Percentiles rank a stretch among this genome's conserved stretches.
Conservation (phyloP, 2,888 invertebrate species). For the Caenorhabditis parvicauda region DNA sequence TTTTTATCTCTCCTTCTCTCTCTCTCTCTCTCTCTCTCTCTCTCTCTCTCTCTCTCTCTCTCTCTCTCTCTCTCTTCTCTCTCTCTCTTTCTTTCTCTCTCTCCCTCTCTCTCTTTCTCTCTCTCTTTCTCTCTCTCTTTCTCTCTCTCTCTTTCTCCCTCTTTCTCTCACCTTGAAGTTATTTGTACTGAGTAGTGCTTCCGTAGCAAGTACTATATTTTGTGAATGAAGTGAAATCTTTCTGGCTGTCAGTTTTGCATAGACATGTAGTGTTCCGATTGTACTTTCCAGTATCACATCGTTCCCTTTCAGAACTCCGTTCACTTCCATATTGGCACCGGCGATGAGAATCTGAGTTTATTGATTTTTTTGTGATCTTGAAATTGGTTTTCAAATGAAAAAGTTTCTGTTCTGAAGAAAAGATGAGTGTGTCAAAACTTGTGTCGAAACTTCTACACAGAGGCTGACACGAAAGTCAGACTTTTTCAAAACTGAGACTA, state of each 20-base stretch:
- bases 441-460: neutral
- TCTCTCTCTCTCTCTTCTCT: too few relatives aligned
- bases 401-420: neutral
- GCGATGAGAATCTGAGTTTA: slow-evolving; percentile 33
- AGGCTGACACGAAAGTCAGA: neutral
- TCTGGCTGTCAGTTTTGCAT: slow-evolving; percentile 21
- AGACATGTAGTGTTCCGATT: slow-evolving; percentile 43
- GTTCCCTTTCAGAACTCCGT: slow-evolving; percentile 32
- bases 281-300: slow-evolving; percentile 40
- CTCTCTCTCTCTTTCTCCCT: neutral
- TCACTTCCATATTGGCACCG: slow-evolving; percentile 43
- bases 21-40: too few relatives aligned
- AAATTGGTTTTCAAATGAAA: neutral
- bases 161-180: slow-evolving; percentile 25
- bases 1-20: too few relatives aligned
- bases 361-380: neutral
- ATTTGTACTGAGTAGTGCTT: slow-evolving; percentile 32
- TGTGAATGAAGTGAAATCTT: slow-evolving; percentile 28
- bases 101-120: too few relatives aligned
- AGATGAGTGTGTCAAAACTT: too few relatives aligned
- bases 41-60: too few relatives aligned
- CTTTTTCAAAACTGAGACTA: too few relatives aligned
- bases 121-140: too few relatives aligned
- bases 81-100: too few relatives aligned
- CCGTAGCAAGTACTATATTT: slow-evolving; percentile 40